Percentiles rank a stretch among this genome's conserved stretches.
These are phyloP conservation scores for Uria lomvia DNA, from an alignment of 2,113 vertebrate genomes.

Conservation along the genomic window DNA sequence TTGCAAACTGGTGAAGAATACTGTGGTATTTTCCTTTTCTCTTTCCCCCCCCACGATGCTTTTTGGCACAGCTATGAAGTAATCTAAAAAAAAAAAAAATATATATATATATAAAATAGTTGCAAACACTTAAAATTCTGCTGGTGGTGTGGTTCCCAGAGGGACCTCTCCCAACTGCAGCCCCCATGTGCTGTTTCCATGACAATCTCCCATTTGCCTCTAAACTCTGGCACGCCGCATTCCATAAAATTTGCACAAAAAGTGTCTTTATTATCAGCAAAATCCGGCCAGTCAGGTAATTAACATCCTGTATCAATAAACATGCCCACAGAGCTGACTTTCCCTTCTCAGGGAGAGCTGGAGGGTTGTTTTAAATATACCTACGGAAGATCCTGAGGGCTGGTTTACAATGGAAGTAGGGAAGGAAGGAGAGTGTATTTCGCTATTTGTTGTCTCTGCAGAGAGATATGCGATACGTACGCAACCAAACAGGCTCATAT, in stretches of 20 bases:
- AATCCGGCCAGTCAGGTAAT: slow-evolving; percentile 19
- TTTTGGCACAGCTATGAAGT: neutral
- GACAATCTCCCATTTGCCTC: neutral
- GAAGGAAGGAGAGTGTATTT: neutral
- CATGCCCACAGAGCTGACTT: neutral
- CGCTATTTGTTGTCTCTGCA: neutral
- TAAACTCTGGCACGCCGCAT: neutral
- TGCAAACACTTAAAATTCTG: neutral
- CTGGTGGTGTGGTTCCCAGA: neutral
- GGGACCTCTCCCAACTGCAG: slow-evolving; percentile 7
- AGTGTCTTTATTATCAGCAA: slow-evolving; percentile 16
- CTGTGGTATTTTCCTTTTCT: neutral
- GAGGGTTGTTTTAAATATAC: neutral
- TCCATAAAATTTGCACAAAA: slow-evolving; percentile 25
- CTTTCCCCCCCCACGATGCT: neutral
- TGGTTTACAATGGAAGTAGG: neutral
- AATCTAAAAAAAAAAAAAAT: neutral
- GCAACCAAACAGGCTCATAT: neutral
- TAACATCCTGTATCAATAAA: slow-evolving; percentile 53
- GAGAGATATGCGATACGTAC: neutral
- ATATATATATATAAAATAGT: neutral
- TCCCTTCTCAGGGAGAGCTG: neutral
- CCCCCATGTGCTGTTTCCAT: slow-evolving; percentile 4
- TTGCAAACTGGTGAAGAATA: neutral
- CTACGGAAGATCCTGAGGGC: neutral